phyloP scores from a whole-genome alignment of 2,888 invertebrate genomes.

The Hirtodrosophila duncani region DNA sequence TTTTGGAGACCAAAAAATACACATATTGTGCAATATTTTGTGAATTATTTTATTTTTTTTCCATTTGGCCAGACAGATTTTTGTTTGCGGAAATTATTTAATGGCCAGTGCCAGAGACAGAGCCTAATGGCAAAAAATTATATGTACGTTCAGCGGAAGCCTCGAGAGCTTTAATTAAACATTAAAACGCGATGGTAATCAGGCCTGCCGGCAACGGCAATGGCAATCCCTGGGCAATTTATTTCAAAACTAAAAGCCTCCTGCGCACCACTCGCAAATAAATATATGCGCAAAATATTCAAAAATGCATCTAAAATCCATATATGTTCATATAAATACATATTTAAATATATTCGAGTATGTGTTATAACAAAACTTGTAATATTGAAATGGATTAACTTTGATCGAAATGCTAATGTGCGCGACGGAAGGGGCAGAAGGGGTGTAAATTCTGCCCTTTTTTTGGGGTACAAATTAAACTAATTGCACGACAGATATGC shows the following conservation, averaged over 20 bases:
- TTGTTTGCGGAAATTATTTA: slow-evolving; percentile 35
- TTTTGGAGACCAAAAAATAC: slow-evolving; percentile 34
- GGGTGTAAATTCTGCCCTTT: background rate
- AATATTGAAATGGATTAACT: slow-evolving; percentile 67
- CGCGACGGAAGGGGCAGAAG: slow-evolving; percentile 2
- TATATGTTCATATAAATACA: slow-evolving; percentile 47
- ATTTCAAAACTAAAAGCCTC: slow-evolving; percentile 50
- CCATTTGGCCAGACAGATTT: too few species aligned
- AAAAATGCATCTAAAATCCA: slow-evolving; percentile 67
- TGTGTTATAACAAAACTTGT: too few species aligned
- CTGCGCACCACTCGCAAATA: slow-evolving; percentile 17
- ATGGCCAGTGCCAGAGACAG: slow-evolving; percentile 37
- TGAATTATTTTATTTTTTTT: slow-evolving; percentile 13
- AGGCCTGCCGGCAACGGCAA: too few species aligned
- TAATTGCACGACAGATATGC: slow-evolving; percentile 64
- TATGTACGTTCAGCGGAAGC: slow-evolving; percentile 33
- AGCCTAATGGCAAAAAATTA: slow-evolving; percentile 28
- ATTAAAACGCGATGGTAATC: slow-evolving; percentile 69
- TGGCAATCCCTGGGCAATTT: slow-evolving; percentile 55
- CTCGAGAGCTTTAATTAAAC: slow-evolving; percentile 66
- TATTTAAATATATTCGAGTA: background rate
- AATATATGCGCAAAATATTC: slow-evolving; percentile 64
- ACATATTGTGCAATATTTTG: slow-evolving; percentile 8
- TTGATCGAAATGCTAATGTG: slow-evolving; percentile 48
- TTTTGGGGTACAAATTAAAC: slow-evolving; percentile 64